These are phyloP conservation scores for Drosophila navojoa DNA, from an alignment of 1,140 invertebrate species.

Conservation along the genomic window DNA sequence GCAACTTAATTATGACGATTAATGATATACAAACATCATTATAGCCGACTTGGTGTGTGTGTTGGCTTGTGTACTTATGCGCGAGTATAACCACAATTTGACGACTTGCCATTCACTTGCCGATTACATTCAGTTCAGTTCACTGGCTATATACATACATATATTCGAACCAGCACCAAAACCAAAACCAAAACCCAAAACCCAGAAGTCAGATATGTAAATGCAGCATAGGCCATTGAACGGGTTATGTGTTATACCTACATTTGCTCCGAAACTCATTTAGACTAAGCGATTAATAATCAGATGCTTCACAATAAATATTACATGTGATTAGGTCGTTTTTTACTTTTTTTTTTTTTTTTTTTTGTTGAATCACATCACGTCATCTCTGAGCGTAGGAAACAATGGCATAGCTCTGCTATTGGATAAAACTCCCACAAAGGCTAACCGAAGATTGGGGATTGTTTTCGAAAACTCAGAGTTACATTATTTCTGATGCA, in stretches of 20 bases:
- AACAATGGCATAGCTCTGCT: slow-evolving; percentile 55
- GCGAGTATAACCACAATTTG: slow-evolving; percentile 42
- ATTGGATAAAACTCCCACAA: slow-evolving; percentile 41
- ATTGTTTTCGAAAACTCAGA: slow-evolving; percentile 3
- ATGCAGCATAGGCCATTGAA: neutral
- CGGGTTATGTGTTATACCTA: no score
- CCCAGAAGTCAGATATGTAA: slow-evolving; percentile 66
- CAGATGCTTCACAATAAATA: slow-evolving; percentile 11
- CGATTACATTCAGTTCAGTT: slow-evolving; percentile 46
- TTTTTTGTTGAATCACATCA: slow-evolving; percentile 22
- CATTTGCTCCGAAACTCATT: neutral
- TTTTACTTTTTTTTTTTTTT: neutral
- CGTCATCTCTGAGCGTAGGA: slow-evolving; percentile 20
- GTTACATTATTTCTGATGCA: slow-evolving; percentile 18
- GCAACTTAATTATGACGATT: slow-evolving; percentile 48
- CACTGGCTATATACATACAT: slow-evolving; percentile 18
- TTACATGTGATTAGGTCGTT: slow-evolving; percentile 29
- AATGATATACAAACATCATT: slow-evolving; percentile 35
- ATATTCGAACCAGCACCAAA: no score
- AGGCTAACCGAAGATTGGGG: slow-evolving; percentile 7
- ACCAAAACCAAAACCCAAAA: slow-evolving; percentile 33
- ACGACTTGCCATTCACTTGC: slow-evolving; percentile 70
- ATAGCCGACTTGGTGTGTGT: slow-evolving; percentile 22
- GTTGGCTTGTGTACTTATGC: slow-evolving; percentile 15
- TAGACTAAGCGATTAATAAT: neutral